phyloP scores from a whole-genome alignment of 2,113 vertebrate genomes.

The Halcyon senegalensis region DNA sequence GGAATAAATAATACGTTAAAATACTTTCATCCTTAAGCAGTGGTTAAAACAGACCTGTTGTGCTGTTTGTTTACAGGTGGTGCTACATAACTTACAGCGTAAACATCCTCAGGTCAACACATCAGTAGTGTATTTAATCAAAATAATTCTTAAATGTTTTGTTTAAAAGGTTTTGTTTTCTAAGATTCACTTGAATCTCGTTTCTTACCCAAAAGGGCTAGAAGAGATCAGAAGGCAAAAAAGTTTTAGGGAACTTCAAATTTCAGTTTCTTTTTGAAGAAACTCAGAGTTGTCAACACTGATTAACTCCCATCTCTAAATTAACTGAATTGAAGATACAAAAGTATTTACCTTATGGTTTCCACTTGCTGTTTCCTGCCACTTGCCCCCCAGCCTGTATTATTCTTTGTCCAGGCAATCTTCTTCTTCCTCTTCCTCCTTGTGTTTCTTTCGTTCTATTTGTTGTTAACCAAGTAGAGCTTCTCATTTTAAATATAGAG shows the following conservation, averaged over 20 bases:
- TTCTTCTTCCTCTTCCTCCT: background rate
- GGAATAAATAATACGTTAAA: background rate
- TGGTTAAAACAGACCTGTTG: background rate
- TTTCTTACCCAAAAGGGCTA: background rate
- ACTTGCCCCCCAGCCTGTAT: background rate
- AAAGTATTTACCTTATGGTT: background rate
- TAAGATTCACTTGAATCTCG: background rate
- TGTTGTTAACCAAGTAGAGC: background rate
- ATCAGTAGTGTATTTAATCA: background rate
- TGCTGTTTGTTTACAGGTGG: background rate
- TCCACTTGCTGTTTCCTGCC: background rate
- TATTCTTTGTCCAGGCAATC: background rate
- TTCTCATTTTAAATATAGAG: background rate
- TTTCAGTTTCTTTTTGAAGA: background rate
- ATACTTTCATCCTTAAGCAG: background rate
- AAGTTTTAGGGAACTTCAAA: background rate
- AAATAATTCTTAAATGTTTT: background rate
- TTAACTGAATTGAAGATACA: background rate
- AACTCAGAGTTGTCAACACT: background rate
- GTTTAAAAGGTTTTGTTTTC: background rate
- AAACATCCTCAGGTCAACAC: background rate
- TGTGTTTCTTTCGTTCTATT: background rate
- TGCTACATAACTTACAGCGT: background rate
- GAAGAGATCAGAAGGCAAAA: background rate
- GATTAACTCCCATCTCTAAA: background rate